Evolutionary conservation across 1,140 invertebrate species (phyloP), one percentile per base, ranked within the genome.

Genomic region (Mactra quadrangularis): DNA sequence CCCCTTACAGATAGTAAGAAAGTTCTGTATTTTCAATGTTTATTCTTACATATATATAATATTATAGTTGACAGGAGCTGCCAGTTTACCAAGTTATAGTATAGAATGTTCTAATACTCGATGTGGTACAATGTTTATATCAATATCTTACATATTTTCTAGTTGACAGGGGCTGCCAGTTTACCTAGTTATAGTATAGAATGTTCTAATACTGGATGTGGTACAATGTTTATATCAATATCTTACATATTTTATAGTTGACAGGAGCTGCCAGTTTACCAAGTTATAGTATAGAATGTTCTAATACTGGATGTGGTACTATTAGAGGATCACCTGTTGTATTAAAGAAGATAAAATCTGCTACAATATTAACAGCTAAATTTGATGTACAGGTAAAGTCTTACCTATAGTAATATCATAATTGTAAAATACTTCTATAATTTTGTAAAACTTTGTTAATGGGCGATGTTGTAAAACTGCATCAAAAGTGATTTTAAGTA

Each of bases 321-420:
- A 60, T 93, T 13, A 89, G 88, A 25, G 91, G 91, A 4, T 86
- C 88, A 33, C 83, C 89, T 0, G 78, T 93, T 15, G 15, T 83
- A 3, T 38, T 92, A 38, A 91, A 90, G 76, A 90, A 90, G 75
- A 83, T 92, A 9, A 89, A 87, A 52, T 86, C 87, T 31, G 62
- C 83, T 6, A 83, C 86, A 25, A 78, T 47, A 9, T 57, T 93
- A 52, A 91, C 87, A 19, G 92, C 91, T 0, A 89, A 86, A 62
- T 89, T 93, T 71, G 90, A 92, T 68, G 81, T 92, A 17, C 88
- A 89, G 86, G 92, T 93, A 86, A 86, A 77, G 62, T 41, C 64
- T 35, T n/a, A n/a, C 74, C 17, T 41, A 55, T 52, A 57, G n/a
- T n/a, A n/a, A n/a, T n/a, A n/a, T n/a, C n/a, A n/a, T n/a, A n/a